phyloP scores from a whole-genome alignment of 2,113 vertebrate species.

The Nettapus auritus region DNA sequence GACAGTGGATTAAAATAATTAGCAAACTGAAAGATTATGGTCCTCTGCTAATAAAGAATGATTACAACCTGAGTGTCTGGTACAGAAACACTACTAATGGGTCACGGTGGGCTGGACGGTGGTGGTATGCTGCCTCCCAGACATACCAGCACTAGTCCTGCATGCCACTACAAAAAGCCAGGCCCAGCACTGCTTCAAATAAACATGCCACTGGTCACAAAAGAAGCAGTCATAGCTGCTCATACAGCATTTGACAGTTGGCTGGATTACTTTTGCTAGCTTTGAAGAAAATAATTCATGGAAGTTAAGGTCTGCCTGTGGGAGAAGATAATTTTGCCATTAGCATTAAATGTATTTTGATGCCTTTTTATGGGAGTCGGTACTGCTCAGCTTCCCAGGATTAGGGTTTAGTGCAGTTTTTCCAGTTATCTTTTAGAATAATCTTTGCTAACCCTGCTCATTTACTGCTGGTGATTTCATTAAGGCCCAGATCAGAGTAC shows the following conservation, averaged over 20 bases:
- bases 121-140: background rate
- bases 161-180: background rate
- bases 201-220: background rate
- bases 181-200: background rate
- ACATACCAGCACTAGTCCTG: background rate
- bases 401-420: background rate
- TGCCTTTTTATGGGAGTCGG: background rate
- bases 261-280: background rate
- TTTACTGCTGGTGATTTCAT: background rate
- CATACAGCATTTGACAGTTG: background rate
- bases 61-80: no score
- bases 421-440: background rate
- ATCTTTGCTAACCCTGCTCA: background rate
- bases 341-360: background rate
- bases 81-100: accelerated
- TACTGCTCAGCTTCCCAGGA: background rate
- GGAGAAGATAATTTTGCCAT: background rate
- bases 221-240: background rate
- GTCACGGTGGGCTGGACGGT: background rate
- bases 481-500: accelerated
- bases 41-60: background rate
- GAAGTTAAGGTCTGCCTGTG: background rate
- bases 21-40: background rate
- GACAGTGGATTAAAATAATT: background rate
- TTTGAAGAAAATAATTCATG: background rate